Evolutionary conservation across 2,888 invertebrate species (phyloP), one percentile per base, ranked within the genome.

Genomic region (Pyralis farinalis): DNA sequence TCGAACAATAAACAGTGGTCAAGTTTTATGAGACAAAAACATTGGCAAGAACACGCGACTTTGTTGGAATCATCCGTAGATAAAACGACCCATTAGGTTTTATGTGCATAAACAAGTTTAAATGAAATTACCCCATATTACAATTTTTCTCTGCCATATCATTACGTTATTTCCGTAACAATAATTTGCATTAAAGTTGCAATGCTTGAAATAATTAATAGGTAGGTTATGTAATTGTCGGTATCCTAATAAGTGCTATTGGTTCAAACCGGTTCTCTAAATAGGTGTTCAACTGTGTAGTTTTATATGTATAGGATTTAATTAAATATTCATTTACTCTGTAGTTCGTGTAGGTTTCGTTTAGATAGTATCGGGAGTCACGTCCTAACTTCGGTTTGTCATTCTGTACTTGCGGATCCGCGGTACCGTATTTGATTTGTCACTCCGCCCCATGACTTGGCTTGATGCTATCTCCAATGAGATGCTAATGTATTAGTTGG

Each of bases 401-500:
- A 70, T 63, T 60, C 46, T 36, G 44, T 31, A 27, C 37, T 49
- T 33, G 49, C 47, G 53, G 63, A 63, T 63, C 47, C 56, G 55
- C 47, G 40, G 54, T 39, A 49, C 44, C 47, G 49, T 44, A 51
- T 52, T 56, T 49, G 46, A 57, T 63, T 63, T 58, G 69, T 66
- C 66, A 67, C 55, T 61, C 63, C 57, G 58, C 59, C 46, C 49
- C 60, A 63, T 55, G 55, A 54, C 56, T 73, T 77, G 75, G 74
- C 77, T 68, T 59, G 72, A 69, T 67, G 64, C 47, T 71, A 76
- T 81, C 71, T 59, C 63, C 69, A 80, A 83, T 77, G 71, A 74
- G 75, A 81, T 80, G 80, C 67, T 86, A 85, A 85, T 85, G 82
- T 82, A 79, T 81, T 76, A 77, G 69, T 85, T 86, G 87, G 88